Percentiles rank a stretch among this genome's conserved stretches.
These are phyloP conservation scores for Pithys albifrons DNA, from an alignment of 2,113 vertebrate species.

Conservation along the genomic window DNA sequence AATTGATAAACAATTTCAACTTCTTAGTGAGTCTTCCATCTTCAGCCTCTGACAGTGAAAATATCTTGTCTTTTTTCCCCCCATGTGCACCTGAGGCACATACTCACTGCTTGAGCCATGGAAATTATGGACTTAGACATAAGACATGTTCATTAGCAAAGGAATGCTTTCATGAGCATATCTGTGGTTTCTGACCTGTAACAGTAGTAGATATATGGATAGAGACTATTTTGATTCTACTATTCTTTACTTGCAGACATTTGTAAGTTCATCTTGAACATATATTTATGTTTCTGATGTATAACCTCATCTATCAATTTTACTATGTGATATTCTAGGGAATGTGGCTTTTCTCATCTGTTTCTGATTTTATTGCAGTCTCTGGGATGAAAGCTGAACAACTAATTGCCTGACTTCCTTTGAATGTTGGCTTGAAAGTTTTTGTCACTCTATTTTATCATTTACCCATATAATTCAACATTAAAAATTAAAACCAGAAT, in stretches of 20 bases:
- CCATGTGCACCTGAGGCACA: not conserved
- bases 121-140: not conserved
- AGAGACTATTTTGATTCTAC: not conserved
- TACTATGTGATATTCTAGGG: not conserved
- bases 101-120: not conserved
- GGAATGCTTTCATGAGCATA: not conserved
- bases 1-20: not conserved
- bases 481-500: not conserved
- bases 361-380: slow-evolving; percentile 34
- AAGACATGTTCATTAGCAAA: not conserved
- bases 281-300: not conserved
- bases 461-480: not conserved
- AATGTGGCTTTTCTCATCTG: not conserved
- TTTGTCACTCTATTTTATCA: not conserved
- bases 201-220: not conserved
- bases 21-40: not conserved
- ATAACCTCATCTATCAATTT: not conserved
- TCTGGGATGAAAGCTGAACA: slow-evolving; percentile 9
- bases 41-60: not conserved
- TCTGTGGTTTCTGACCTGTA: not conserved
- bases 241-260: not conserved
- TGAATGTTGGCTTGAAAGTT: not conserved
- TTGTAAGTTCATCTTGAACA: not conserved
- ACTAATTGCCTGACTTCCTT: not conserved
- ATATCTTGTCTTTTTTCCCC: not conserved